Evolutionary conservation across 2,113 vertebrate species (phyloP).

Genomic region (Amazona vittata): DNA sequence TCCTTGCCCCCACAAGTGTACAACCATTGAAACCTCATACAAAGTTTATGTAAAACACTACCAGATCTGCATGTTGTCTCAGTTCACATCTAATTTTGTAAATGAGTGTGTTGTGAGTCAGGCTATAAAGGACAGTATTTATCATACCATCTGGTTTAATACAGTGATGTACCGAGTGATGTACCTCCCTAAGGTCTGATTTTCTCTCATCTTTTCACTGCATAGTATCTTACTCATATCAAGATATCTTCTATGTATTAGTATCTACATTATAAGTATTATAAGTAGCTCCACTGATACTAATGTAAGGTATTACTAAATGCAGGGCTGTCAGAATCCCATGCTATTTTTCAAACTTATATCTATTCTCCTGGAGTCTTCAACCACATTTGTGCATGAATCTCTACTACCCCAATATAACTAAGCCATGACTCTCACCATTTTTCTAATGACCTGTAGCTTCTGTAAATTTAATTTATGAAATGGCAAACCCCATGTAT

Average conservation of each 20-base stretch:
- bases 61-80: background rate
- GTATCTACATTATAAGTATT: background rate
- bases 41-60: background rate
- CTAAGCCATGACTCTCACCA: background rate
- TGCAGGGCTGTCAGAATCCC: background rate
- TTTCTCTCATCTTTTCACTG: background rate
- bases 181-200: background rate
- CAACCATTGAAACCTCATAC: background rate
- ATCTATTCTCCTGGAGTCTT: background rate
- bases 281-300: background rate
- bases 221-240: background rate
- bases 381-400: background rate
- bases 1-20: background rate
- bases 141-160: constrained; percentile 6
- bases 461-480: background rate
- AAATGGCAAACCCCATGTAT: background rate
- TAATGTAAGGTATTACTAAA: background rate
- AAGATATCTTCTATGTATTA: background rate
- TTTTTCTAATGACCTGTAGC: background rate
- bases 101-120: constrained; percentile 7
- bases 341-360: background rate
- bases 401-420: background rate
- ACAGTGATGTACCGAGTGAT: background rate
- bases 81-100: background rate
- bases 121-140: constrained; percentile 2